Percentiles rank a stretch among this genome's conserved stretches.
Conservation (phyloP, 2,888 invertebrate genomes). For the Cheilosia vernalis region DNA sequence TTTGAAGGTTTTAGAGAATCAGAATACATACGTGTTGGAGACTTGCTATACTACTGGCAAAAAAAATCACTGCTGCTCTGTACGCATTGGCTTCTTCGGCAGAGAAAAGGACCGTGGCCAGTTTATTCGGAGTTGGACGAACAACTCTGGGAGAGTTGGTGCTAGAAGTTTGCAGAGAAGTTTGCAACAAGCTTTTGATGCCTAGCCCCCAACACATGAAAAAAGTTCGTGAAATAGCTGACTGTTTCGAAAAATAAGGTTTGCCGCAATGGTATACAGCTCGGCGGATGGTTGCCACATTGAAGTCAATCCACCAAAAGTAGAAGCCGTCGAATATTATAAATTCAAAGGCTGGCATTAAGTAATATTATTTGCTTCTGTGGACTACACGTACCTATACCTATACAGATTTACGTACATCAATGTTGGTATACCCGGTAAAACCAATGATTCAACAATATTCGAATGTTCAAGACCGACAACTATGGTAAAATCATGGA, state of each 20-base stretch:
- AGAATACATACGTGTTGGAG: too few relatives aligned
- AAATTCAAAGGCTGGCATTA: slow-evolving; percentile 51
- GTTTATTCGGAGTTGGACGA: slow-evolving; percentile 6
- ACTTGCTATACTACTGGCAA: too few relatives aligned
- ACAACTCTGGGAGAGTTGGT: slow-evolving; percentile 1
- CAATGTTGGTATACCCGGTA: too few relatives aligned
- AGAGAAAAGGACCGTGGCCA: slow-evolving; percentile 9
- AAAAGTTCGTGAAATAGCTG: not conserved
- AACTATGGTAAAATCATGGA: too few relatives aligned
- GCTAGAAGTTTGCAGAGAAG: not conserved
- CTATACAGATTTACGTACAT: slow-evolving; percentile 7
- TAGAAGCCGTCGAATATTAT: slow-evolving; percentile 38
- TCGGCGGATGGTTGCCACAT: slow-evolving; percentile 25
- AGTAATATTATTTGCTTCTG: slow-evolving; percentile 36
- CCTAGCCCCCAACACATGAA: not conserved
- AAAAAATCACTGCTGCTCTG: not conserved
- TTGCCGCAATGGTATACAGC: slow-evolving; percentile 44
- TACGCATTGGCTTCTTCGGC: slow-evolving; percentile 21
- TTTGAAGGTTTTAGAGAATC: too few relatives aligned
- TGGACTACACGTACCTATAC: slow-evolving; percentile 36
- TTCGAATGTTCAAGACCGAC: too few relatives aligned
- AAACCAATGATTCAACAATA: too few relatives aligned
- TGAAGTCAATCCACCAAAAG: slow-evolving; percentile 33
- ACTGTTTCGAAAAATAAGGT: slow-evolving; percentile 10
- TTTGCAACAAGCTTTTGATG: not conserved